A percentile compares a stretch with the other conserved stretches of the same genome.
These are phyloP conservation scores for Tiphia femorata DNA, from an alignment of 2,888 invertebrate genomes.

Conservation along the genomic window DNA sequence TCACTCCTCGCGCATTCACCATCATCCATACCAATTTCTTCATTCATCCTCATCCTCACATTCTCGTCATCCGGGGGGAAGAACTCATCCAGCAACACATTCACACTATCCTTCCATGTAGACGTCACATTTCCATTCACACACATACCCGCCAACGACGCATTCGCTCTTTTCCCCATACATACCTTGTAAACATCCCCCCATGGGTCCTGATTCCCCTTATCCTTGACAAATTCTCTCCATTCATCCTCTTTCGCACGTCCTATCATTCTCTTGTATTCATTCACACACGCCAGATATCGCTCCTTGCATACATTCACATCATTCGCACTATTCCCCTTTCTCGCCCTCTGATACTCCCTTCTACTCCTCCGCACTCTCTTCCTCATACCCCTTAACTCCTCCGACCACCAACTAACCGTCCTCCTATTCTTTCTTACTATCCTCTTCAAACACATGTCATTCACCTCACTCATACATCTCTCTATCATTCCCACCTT, in stretches of 20 bases:
- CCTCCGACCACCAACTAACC: background rate
- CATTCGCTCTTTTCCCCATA: background rate
- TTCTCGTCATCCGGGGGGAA: too few species aligned
- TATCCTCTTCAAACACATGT: background rate
- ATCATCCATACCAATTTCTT: background rate
- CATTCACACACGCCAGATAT: background rate
- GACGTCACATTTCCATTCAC: background rate
- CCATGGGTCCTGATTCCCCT: conserved; percentile 5
- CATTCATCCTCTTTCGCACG: conserved; percentile 2
- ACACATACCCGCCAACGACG: background rate
- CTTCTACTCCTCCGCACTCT: background rate
- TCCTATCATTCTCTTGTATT: background rate
- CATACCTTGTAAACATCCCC: conserved; percentile 6
- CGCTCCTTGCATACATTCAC: background rate
- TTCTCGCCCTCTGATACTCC: background rate
- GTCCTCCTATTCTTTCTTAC: background rate
- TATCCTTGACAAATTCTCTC: background rate
- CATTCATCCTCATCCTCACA: background rate
- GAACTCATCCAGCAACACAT: background rate
- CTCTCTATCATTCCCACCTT: background rate
- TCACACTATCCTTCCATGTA: conserved; percentile 7
- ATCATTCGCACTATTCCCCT: background rate
- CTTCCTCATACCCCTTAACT: background rate
- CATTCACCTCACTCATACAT: background rate
- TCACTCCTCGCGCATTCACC: background rate